Base-by-base conservation (phyloP, 2,113 vertebrate species). In the Prolemur simus region DNA sequence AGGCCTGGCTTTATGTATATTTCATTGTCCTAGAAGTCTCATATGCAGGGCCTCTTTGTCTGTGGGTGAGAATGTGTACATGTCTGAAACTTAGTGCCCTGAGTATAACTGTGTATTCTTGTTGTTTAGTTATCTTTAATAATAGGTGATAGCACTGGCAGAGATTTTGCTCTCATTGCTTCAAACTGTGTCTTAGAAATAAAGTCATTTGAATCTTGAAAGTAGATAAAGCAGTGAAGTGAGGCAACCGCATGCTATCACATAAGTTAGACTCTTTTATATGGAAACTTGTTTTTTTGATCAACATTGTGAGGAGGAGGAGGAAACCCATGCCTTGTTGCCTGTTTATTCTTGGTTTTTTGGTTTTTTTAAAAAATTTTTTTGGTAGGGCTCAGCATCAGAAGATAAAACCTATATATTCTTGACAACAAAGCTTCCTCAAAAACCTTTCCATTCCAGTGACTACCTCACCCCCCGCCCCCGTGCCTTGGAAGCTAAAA, bases 91-190 rank as follows among this genome's bases (percentile, higher is more conserved):
- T 42, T 13, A 89, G 64, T 49, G n/a, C 25, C 56, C 66, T 94
- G 56, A n/a, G 10, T 60, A 66, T 60, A 60, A 47, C 7, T 63
- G 9, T 85, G 34, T 54, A 11, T 81, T 80, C 39, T 60, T 83
- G 2, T 87, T 49, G 15, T 63, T 91, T 91, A 52, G 52, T 84
- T 88, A 29, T 27, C 52, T 90, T 78, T 66, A 96, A n/a, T 74
- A 84, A 73, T 45, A 93, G 25, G 34, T 42, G 29, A 63, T 77
- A 91, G 64, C 32, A 81, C 42, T 47, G 27, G 54, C 64, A 89
- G 45, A 89, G 14, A n/a, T 94, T 89, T 87, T 91, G 34, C 11
- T 52, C 6, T 95, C 17, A 91, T 39, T 91, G 27, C 89, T 86
- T 58, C 27, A 27, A 63, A 69, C 17, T 39, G 0, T 69, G 13